These are phyloP conservation scores for Buceros bicornis DNA, from an alignment of 2,797 vertebrate genomes.

Conservation along the genomic window DNA sequence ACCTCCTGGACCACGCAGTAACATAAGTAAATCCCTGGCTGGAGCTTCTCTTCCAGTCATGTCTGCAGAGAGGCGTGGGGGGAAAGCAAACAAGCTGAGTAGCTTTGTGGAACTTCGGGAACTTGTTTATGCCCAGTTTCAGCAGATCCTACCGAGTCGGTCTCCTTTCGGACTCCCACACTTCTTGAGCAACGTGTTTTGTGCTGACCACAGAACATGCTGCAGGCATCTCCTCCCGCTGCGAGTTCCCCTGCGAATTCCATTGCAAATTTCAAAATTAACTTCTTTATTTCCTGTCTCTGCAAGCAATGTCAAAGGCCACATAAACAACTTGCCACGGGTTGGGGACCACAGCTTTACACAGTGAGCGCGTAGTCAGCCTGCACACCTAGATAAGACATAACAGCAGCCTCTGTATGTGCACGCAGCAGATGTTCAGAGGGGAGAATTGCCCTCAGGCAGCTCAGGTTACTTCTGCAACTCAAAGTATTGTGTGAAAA, in stretches of 20 bases:
- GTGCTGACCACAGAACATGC: background rate
- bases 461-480: background rate
- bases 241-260: background rate
- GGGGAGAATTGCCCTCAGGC: background rate
- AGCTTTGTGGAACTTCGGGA: background rate
- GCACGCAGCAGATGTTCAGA: background rate
- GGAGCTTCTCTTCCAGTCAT: background rate
- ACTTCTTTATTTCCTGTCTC: background rate
- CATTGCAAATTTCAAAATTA: background rate
- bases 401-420: background rate
- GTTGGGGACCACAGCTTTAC: background rate
- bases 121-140: background rate
- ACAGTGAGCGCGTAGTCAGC: background rate
- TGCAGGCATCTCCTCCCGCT: background rate
- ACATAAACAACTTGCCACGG: background rate
- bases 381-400: background rate
- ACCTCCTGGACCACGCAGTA: background rate
- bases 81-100: background rate
- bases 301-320: background rate
- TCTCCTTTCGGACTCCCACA: slow-evolving; percentile 7
- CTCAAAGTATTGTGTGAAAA: background rate
- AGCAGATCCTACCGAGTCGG: slow-evolving; percentile 17
- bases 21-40: background rate
- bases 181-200: background rate
- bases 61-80: background rate